A percentile compares a stretch with the other conserved stretches of the same genome.
Evolutionary conservation across 2,113 vertebrate species (phyloP).

Genomic region (Fregetta grallaria): DNA sequence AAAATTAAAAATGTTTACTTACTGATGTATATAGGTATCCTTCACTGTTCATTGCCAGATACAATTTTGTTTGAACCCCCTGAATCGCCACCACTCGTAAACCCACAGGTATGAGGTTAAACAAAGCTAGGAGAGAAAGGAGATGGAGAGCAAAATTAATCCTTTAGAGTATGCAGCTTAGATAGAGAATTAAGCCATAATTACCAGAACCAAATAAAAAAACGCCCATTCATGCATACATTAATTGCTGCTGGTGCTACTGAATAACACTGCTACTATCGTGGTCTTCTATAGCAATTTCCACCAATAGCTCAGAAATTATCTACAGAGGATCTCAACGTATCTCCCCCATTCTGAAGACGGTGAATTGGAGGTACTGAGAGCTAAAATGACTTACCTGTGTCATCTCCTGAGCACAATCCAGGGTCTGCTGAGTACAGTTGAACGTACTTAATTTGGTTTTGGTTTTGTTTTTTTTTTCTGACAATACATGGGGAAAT

Average conservation of each 20-base stretch:
- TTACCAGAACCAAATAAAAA: neutral
- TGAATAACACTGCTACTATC: neutral
- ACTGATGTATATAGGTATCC: constrained; percentile 98
- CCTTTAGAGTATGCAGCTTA: neutral
- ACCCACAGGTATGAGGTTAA: constrained; percentile 99
- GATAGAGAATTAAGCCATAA: neutral
- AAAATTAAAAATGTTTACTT: constrained; percentile 68
- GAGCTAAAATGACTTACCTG: neutral
- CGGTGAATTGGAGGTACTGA: neutral
- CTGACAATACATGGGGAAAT: neutral
- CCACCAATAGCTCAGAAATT: neutral
- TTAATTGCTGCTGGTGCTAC: neutral
- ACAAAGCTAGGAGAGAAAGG: constrained; percentile 82
- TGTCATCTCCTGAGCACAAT: neutral
- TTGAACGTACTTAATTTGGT: neutral
- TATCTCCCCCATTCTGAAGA: neutral
- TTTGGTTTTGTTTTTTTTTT: neutral
- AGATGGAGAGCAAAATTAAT: constrained; percentile 41
- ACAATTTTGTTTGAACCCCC: constrained; percentile 97
- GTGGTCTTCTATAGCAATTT: neutral
- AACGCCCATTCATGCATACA: neutral
- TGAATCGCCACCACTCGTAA: constrained; percentile 99
- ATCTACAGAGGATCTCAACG: neutral
- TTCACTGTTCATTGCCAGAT: constrained; percentile 98
- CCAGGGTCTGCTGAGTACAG: neutral